A percentile compares a stretch with the other conserved stretches of the same genome.
Evolutionary conservation across 2,113 vertebrate species (phyloP).

Genomic region (Barnardius zonarius): DNA sequence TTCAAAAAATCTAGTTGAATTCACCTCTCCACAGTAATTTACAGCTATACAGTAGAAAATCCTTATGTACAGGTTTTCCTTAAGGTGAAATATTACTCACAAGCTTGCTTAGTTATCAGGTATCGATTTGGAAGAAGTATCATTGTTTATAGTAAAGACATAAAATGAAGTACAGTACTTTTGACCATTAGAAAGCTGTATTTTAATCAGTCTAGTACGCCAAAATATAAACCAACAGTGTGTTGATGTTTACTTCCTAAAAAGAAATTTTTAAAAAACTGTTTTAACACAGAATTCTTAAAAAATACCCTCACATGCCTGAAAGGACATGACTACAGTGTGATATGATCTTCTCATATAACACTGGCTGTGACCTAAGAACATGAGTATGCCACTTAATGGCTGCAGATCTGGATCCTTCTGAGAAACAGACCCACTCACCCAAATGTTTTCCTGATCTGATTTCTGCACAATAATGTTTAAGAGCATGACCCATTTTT

Average conservation of each 20-base stretch:
- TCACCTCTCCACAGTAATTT: background rate
- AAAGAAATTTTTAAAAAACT: background rate
- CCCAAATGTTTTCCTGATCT: background rate
- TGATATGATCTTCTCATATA: background rate
- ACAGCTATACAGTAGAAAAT: background rate
- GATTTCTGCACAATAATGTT: background rate
- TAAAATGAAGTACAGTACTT: background rate
- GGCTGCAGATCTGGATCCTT: background rate
- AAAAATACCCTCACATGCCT: background rate
- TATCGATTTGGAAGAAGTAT: background rate
- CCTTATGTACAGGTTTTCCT: background rate
- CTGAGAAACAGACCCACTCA: background rate
- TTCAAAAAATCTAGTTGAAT: background rate
- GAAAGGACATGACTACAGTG: background rate
- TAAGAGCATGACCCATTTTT: background rate
- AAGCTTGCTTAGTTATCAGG: background rate
- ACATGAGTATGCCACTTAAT: background rate
- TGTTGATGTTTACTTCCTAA: background rate
- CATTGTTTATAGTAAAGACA: background rate
- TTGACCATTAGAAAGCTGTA: background rate
- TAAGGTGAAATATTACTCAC: background rate
- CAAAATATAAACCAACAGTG: background rate
- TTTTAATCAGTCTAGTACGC: conserved; percentile 7
- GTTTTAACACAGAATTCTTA: background rate
- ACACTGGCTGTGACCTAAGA: background rate